A percentile compares a stretch with the other conserved stretches of the same genome.
These are phyloP conservation scores for Odontamblyopus lacepedii DNA, from an alignment of 2,797 vertebrate species.

Conservation along the genomic window DNA sequence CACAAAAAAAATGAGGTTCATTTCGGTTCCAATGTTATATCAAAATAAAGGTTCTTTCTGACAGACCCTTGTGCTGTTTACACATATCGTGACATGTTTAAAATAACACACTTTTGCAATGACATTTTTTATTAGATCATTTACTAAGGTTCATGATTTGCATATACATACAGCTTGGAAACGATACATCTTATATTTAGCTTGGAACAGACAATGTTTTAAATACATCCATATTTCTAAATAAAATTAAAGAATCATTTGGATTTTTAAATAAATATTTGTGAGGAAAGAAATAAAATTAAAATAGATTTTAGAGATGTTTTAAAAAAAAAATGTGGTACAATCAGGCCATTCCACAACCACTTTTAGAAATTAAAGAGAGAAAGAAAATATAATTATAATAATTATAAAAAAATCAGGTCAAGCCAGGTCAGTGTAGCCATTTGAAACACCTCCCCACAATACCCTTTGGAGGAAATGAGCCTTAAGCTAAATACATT, in stretches of 20 bases:
- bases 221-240: not conserved
- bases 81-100: too few species aligned
- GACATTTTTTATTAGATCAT: too few species aligned
- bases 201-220: not conserved
- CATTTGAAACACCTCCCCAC: not conserved
- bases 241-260: not conserved
- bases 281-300: too few species aligned
- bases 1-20: too few species aligned
- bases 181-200: not conserved
- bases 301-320: too few species aligned
- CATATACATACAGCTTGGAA: not conserved
- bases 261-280: not conserved
- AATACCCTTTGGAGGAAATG: not conserved
- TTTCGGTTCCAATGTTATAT: too few species aligned
- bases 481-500: slow-evolving; percentile 16
- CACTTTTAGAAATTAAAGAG: not conserved
- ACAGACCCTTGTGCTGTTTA: too few species aligned
- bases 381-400: not conserved
- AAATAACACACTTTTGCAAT: too few species aligned
- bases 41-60: too few species aligned
- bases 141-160: not conserved
- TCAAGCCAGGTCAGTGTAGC: not conserved
- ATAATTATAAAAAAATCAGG: too few species aligned
- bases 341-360: not conserved
- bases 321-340: not conserved